phyloP scores from a whole-genome alignment of 2,113 vertebrate genomes.

The Nerophis ophidion region DNA sequence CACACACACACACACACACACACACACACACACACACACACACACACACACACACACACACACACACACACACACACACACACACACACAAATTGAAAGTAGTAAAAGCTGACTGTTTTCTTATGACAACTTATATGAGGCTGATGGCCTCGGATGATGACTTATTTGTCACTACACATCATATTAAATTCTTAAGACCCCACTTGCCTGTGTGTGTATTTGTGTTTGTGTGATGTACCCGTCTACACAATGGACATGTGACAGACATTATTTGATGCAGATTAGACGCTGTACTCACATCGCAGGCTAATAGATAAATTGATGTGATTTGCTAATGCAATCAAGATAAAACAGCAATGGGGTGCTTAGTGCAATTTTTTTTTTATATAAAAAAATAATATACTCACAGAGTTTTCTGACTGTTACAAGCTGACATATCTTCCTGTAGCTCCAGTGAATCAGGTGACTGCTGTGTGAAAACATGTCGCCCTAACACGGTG shows the following conservation, averaged over 20 bases:
- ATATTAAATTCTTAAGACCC: slow-evolving; percentile 20
- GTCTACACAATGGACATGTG: slow-evolving; percentile 27
- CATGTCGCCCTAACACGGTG: slow-evolving; percentile 72
- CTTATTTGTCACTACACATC: slow-evolving; percentile 99
- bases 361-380: slow-evolving; percentile 75
- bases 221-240: slow-evolving; percentile 1
- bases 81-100: slow-evolving; percentile 95
- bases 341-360: slow-evolving; percentile 95
- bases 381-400: slow-evolving; percentile 27
- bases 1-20: too few relatives aligned
- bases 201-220: slow-evolving; percentile 17
- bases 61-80: slow-evolving; percentile 29
- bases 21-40: too few relatives aligned
- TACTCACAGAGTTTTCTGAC: slow-evolving; percentile 17
- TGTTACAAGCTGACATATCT: slow-evolving; percentile 8
- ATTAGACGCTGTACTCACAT: slow-evolving; percentile 96
- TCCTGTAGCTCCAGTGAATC: slow-evolving; percentile 21
- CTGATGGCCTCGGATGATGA: slow-evolving; percentile 97
- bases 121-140: slow-evolving; percentile 77
- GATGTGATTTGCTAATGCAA: slow-evolving; percentile 99
- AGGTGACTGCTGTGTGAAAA: slow-evolving; percentile 1
- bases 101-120: slow-evolving; percentile 98
- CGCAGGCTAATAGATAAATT: slow-evolving; percentile 94
- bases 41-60: slow-evolving; percentile 12
- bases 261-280: slow-evolving; percentile 88